Base-by-base conservation (phyloP, 2,888 invertebrate genomes). In the Metalampra italica region DNA sequence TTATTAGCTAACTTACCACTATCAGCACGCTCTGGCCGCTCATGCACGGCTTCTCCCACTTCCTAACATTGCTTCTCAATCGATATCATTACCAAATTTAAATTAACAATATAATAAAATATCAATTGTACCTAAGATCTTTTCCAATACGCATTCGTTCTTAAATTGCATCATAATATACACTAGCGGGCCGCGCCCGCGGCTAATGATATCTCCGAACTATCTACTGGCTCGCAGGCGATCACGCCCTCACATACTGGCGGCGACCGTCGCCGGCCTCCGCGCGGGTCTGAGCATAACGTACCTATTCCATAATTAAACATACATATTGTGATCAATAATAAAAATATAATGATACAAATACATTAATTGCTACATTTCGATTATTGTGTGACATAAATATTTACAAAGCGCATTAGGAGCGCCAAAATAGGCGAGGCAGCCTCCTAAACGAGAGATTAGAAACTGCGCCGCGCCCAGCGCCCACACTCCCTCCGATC, bases 331-430 rank as follows among this genome's bases (percentile, higher is more conserved):
- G 86, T 86, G 85, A 87, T 86, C 86, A 79, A 86, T 86, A 86
- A 85, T 88, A 89, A 88, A 88, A 89, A 88, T 88, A 88, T 86
- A 88, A 87, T 88, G 82, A 85, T 88, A 89, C 86, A 87, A 85
- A 87, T 88, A 88, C 88, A 81, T 86, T 87, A 85, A 82, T 80
- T 80, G 71, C 87, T 88, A 88, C 82, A 74, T 83, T 86, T 86
- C 82, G 86, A 89, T 85, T 87, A 88, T 84, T 86, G 86, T 85
- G 87, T 86, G 88, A 89, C 87, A 80, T 82, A 85, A 84, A 85
- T 89, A 89, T 89, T 88, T 89, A 89, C 89, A 89, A 86, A 83
- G 84, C 86, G 85, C 82, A 72, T 69, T 59, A 72, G 82, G 79
- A 82, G 83, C 81, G 86, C 82, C 81, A 61, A 66, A 71, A 66